Evolutionary conservation across 2,888 invertebrate species (phyloP).

Genomic region (Ellobium chinense): DNA sequence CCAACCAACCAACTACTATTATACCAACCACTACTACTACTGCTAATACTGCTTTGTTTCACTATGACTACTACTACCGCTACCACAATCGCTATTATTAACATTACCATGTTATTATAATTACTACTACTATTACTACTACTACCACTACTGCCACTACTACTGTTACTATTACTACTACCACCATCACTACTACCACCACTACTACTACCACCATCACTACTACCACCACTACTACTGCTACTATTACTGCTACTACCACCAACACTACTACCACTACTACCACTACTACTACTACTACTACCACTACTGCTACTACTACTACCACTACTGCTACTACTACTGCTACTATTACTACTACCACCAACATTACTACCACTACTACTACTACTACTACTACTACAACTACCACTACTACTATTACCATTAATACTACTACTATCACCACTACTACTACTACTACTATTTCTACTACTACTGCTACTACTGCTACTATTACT

Average conservation of each 20-base stretch:
- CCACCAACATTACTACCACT: neutral
- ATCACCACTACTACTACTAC: too few species aligned
- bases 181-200: neutral
- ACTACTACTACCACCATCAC: neutral
- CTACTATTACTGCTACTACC: too few species aligned
- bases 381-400: neutral
- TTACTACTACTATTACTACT: too few species aligned
- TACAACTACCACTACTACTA: neutral
- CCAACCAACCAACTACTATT: too few species aligned
- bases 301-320: neutral
- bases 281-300: too few species aligned
- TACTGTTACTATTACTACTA: neutral
- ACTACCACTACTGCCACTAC: neutral
- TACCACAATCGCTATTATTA: too few species aligned
- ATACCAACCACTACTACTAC: too few species aligned
- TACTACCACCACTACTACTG: neutral
- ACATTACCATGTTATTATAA: too few species aligned
- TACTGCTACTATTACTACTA: neutral
- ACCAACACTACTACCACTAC: too few species aligned
- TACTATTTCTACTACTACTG: too few species aligned
- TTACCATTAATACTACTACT: too few species aligned
- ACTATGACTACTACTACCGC: neutral
- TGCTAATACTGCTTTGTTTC: neutral
- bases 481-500: too few species aligned
- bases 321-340: neutral